These are phyloP conservation scores for Lophochroa leadbeateri DNA, from an alignment of 2,113 vertebrate species.

Conservation along the genomic window DNA sequence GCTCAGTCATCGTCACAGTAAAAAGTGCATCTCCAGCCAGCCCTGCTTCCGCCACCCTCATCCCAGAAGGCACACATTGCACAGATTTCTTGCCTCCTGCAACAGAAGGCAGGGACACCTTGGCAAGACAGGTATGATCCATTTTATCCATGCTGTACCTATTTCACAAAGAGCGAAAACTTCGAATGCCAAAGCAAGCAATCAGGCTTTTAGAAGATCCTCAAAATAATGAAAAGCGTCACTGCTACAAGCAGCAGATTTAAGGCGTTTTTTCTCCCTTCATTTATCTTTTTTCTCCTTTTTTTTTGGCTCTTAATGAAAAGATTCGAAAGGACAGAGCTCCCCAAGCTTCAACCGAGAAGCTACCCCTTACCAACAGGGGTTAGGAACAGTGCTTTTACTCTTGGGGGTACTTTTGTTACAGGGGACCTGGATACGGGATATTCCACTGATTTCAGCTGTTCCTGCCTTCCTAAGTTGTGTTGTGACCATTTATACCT, in stretches of 20 bases:
- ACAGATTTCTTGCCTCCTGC: neutral
- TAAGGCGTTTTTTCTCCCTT: neutral
- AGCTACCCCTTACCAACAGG: neutral
- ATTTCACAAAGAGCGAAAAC: neutral
- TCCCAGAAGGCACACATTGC: neutral
- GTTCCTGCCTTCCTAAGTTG: neutral
- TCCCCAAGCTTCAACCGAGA: neutral
- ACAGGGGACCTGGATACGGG: neutral
- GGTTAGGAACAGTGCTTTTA: neutral
- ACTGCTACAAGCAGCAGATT: neutral
- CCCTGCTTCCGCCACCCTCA: neutral
- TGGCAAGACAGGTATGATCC: neutral
- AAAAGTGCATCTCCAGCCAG: neutral
- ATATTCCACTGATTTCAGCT: neutral
- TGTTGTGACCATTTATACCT: neutral
- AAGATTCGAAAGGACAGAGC: neutral
- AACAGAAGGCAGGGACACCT: neutral
- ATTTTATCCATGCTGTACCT: neutral
- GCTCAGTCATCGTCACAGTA: neutral
- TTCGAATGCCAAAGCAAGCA: neutral
- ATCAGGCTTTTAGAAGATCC: neutral
- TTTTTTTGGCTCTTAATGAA: neutral
- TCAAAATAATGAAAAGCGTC: neutral
- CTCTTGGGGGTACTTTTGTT: neutral
- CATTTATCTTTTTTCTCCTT: neutral